These are phyloP conservation scores for Xylota sylvarum DNA, from an alignment of 2,888 invertebrate genomes.

Conservation along the genomic window DNA sequence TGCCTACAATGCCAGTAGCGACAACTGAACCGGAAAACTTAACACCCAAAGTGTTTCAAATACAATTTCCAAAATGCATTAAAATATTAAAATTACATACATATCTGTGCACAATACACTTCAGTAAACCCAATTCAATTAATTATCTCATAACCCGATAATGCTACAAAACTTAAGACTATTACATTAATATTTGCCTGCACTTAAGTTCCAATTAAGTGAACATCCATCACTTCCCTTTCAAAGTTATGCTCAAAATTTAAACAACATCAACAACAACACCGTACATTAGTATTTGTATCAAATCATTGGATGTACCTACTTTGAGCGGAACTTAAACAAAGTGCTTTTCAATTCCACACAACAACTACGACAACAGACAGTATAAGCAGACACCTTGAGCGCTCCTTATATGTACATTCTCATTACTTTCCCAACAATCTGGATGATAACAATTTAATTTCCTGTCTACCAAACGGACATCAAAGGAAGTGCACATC, in stretches of 20 bases:
- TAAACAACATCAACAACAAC: not conserved
- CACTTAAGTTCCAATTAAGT: not conserved
- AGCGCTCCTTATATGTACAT: not conserved
- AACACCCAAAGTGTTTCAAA: not conserved
- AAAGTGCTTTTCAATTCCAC: conserved; percentile 5
- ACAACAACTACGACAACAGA: not conserved
- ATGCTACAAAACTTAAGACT: not conserved
- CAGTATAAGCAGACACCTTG: not conserved
- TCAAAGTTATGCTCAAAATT: not conserved
- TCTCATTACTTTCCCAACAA: conserved; percentile 9
- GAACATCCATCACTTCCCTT: not conserved
- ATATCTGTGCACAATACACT: not conserved
- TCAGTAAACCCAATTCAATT: not conserved
- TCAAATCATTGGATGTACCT: not conserved
- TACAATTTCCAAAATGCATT: not conserved
- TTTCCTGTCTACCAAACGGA: conserved; percentile 26
- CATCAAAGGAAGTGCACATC: conserved; percentile 45
- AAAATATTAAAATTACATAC: not conserved
- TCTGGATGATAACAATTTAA: conserved; percentile 19
- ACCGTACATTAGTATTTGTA: not conserved
- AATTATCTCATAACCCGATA: conserved; percentile 1
- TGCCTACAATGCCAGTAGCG: too few relatives aligned
- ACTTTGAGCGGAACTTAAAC: conserved; percentile 1
- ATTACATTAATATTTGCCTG: conserved; percentile 1
- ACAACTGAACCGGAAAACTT: too few relatives aligned